phyloP scores from a whole-genome alignment of 2,113 vertebrate genomes.

The Nothoprocta perdicaria region DNA sequence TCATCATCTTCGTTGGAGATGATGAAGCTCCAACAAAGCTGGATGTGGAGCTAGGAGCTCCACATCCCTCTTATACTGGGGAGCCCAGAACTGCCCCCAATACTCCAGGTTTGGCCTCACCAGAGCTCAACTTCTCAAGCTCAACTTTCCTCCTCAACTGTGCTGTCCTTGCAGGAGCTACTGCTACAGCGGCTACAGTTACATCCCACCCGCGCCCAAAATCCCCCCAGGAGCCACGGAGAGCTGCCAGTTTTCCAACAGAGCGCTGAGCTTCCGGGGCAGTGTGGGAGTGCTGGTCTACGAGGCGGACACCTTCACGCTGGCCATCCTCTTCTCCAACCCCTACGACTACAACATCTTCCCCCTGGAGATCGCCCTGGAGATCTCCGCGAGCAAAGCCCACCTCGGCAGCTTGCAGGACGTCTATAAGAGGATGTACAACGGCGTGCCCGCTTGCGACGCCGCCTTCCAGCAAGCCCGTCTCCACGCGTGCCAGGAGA shows the following conservation, averaged over 20 bases:
- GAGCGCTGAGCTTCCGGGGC: rapidly evolving
- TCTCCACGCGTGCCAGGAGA: rapidly evolving
- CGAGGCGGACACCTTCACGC: rapidly evolving
- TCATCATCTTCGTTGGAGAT: no score
- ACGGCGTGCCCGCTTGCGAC: rapidly evolving
- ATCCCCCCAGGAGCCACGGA: rapidly evolving
- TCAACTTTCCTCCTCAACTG: no score
- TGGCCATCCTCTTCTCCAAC: background rate
- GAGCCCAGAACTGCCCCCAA: no score
- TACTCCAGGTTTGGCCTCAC: no score
- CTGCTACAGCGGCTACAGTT: background rate
- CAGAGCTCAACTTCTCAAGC: no score
- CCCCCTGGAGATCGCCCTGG: rapidly evolving
- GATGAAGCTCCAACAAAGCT: no score
- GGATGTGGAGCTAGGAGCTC: no score
- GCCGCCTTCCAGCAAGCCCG: background rate
- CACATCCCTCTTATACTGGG: no score
- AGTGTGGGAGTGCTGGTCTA: background rate
- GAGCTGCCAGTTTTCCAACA: background rate
- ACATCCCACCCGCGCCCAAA: rapidly evolving
- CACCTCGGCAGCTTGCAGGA: background rate
- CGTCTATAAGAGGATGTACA: background rate
- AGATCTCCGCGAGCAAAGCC: background rate
- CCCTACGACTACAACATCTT: background rate
- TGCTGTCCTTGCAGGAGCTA: background rate